These are phyloP conservation scores for Argynnis bischoffii DNA, from an alignment of 2,888 invertebrate species.

Conservation along the genomic window DNA sequence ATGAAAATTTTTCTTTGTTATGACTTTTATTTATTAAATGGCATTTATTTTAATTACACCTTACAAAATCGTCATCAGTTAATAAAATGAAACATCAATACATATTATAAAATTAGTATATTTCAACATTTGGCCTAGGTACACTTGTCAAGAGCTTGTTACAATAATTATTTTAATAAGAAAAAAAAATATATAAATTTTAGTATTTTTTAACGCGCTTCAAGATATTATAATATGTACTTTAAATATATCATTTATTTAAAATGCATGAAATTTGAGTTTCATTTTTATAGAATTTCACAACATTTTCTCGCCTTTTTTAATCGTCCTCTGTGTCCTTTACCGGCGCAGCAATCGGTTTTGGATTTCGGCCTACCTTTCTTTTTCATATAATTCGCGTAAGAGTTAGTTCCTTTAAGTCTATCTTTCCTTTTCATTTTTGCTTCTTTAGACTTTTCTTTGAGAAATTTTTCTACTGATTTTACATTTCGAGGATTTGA, in stretches of 20 bases:
- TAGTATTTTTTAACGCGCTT: too few species aligned
- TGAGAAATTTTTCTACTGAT: conserved; percentile 56
- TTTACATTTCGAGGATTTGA: conserved; percentile 46
- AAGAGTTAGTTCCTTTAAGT: conserved; percentile 54
- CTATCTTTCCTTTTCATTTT: conserved; percentile 58
- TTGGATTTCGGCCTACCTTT: conserved; percentile 48
- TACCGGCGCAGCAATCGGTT: conserved; percentile 62
- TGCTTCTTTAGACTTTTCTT: conserved; percentile 58
- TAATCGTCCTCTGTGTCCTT: conserved; percentile 66
- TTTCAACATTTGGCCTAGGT: too few species aligned
- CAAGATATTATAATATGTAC: too few species aligned
- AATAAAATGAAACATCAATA: too few species aligned
- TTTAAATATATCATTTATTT: neutral
- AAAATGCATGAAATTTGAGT: neutral
- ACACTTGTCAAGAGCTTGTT: too few species aligned
- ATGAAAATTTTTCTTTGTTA: conserved; percentile 1
- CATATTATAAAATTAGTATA: too few species aligned
- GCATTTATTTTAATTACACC: too few species aligned
- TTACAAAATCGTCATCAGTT: too few species aligned
- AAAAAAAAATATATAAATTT: too few species aligned
- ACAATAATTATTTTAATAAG: too few species aligned
- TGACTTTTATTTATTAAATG: too few species aligned
- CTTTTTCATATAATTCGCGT: conserved; percentile 52
- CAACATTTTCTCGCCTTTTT: conserved; percentile 46
- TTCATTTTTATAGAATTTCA: conserved; percentile 43